phyloP scores from a whole-genome alignment of 2,888 invertebrate species.

The Sussaba pulchella region DNA sequence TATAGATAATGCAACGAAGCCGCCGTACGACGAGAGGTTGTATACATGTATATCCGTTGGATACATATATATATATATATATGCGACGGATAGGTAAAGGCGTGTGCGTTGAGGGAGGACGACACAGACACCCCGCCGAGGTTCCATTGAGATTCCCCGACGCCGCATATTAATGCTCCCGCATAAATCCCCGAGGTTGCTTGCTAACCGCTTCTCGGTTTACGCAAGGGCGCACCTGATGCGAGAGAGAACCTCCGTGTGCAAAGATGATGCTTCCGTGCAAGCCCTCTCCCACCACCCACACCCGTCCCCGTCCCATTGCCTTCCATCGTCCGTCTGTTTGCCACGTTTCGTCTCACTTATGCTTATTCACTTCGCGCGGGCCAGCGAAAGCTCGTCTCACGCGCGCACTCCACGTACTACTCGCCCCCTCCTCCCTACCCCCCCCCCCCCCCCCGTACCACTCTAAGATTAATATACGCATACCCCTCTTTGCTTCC shows the following conservation, averaged over 20 bases:
- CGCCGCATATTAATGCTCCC: conserved; percentile 70
- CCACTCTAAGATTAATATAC: background rate
- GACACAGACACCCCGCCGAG: conserved; percentile 37
- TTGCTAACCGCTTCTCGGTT: conserved; percentile 64
- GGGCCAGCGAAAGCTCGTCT: background rate
- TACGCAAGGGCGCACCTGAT: conserved; percentile 44
- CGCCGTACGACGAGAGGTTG: too few relatives aligned
- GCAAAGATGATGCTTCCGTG: conserved; percentile 13
- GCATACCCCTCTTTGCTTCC: background rate
- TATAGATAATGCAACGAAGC: background rate
- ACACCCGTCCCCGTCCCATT: too few relatives aligned
- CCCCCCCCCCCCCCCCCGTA: too few relatives aligned
- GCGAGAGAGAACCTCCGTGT: conserved; percentile 5
- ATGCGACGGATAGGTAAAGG: too few relatives aligned
- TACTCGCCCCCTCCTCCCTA: too few relatives aligned
- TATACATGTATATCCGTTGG: too few relatives aligned
- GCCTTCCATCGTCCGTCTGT: background rate
- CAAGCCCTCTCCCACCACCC: background rate
- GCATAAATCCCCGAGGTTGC: conserved; percentile 67
- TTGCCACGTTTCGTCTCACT: conserved; percentile 8
- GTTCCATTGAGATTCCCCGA: conserved; percentile 71
- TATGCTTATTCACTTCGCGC: conserved; percentile 4
- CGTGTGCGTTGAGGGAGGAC: conserved; percentile 45
- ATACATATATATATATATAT: too few relatives aligned
- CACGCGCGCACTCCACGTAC: background rate